A percentile compares a stretch with the other conserved stretches of the same genome.
phyloP scores from a whole-genome alignment of 2,888 invertebrate species.

The Pseudoips prasinana region DNA sequence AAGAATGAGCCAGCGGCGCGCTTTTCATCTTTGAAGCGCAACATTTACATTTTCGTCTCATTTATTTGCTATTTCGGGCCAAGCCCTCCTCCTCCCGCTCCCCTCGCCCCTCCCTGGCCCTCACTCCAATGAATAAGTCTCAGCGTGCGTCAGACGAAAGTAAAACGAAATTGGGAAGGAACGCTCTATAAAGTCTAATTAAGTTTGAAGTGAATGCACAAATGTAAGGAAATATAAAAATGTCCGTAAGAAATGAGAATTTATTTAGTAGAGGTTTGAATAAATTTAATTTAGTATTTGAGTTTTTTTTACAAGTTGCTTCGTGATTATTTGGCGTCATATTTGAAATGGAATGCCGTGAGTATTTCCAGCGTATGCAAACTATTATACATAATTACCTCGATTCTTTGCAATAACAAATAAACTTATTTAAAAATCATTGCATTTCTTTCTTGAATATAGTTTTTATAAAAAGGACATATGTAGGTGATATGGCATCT shows the following conservation, averaged over 20 bases:
- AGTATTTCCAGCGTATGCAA: no score
- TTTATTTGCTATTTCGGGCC: conserved; percentile 82
- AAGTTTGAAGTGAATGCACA: conserved; percentile 79
- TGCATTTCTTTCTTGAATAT: no score
- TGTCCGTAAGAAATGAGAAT: conserved; percentile 55
- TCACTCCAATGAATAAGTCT: conserved; percentile 77
- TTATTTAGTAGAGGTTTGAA: conserved; percentile 43
- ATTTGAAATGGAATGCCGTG: no score
- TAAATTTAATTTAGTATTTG: conserved; percentile 25
- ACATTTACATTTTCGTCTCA: conserved; percentile 83
- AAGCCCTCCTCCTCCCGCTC: conserved; percentile 49
- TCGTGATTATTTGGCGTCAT: no score
- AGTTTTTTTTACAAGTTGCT: no score
- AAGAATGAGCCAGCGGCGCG: conserved; percentile 72
- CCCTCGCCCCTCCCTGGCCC: conserved; percentile 46
- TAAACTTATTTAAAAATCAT: no score
- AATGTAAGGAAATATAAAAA: conserved; percentile 76
- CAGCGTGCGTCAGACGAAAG: conserved; percentile 73
- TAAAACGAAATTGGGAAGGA: conserved; percentile 79
- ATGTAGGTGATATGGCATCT: no score
- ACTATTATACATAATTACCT: no score
- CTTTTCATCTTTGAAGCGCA: conserved; percentile 81
- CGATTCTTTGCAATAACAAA: no score
- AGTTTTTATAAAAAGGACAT: no score
- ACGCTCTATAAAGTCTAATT: conserved; percentile 82